A percentile compares a stretch with the other conserved stretches of the same genome.
Evolutionary conservation across 1,140 invertebrate species (phyloP).

Genomic region (Papilio xuthus): DNA sequence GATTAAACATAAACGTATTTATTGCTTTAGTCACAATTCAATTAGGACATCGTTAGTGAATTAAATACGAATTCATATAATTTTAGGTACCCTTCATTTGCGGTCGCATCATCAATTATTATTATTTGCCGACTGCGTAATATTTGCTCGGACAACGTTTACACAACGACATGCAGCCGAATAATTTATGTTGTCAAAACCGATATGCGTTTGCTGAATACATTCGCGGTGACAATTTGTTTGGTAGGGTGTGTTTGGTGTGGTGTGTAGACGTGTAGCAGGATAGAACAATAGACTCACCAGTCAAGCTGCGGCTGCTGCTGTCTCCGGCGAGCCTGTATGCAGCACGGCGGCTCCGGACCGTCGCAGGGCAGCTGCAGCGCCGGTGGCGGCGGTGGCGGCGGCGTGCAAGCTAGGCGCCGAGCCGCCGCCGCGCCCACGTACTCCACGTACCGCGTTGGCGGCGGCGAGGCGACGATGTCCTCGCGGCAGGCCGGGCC

Average conservation of each 20-base stretch:
- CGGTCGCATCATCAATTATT: conserved; percentile 32
- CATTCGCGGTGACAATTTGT: conserved; percentile 22
- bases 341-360: conserved; percentile 80
- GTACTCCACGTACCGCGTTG: conserved; percentile 81
- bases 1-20: not conserved
- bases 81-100: conserved; percentile 18
- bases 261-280: not conserved
- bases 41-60: conserved; percentile 27
- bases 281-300: conserved; percentile 77
- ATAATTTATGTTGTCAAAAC: conserved; percentile 11
- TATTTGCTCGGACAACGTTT: conserved; percentile 26
- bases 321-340: conserved; percentile 79
- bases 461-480: conserved; percentile 77
- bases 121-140: conserved; percentile 5
- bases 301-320: conserved; percentile 82
- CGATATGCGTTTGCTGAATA: not conserved
- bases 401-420: conserved; percentile 83
- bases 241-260: not conserved
- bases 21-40: conserved; percentile 19
- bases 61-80: conserved; percentile 29
- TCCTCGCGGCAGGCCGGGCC: conserved; percentile 80
- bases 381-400: conserved; percentile 79
- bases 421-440: conserved; percentile 82
- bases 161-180: conserved; percentile 13
- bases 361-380: conserved; percentile 80